A percentile compares a stretch with the other conserved stretches of the same genome.
These are phyloP conservation scores for Clupea harengus DNA, from an alignment of 2,113 vertebrate species.

Conservation along the genomic window DNA sequence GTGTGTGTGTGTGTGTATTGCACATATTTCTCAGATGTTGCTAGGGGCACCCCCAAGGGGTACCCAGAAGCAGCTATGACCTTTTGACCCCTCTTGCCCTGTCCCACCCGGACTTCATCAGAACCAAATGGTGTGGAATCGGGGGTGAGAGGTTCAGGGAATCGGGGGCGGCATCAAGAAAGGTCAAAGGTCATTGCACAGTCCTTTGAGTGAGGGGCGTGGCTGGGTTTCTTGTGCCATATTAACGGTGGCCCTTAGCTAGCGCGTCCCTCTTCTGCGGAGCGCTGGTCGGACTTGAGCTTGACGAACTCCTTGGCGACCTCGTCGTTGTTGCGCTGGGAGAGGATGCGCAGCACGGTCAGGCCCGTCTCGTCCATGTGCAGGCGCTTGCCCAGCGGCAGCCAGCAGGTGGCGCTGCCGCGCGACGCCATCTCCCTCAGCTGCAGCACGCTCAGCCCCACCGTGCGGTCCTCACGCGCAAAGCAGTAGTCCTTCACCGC, in stretches of 20 bases:
- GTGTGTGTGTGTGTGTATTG: slow-evolving; percentile 24
- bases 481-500: slow-evolving; percentile 99
- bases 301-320: slow-evolving; percentile 98
- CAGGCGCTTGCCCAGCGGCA: slow-evolving; percentile 86
- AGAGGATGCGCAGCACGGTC: slow-evolving; percentile 94
- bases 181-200: background rate
- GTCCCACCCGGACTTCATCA: background rate
- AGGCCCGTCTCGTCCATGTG: slow-evolving; percentile 98
- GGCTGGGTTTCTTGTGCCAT: background rate
- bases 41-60: background rate
- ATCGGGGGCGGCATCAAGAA: background rate
- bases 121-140: too few relatives aligned
- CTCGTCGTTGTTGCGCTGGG: slow-evolving; percentile 95
- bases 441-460: slow-evolving; percentile 89
- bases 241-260: slow-evolving; percentile 58
- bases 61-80: background rate
- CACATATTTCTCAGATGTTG: background rate
- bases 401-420: slow-evolving; percentile 84
- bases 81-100: background rate
- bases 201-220: background rate
- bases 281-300: slow-evolving; percentile 96
- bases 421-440: slow-evolving; percentile 83
- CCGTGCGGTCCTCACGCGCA: slow-evolving; percentile 89
- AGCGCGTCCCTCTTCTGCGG: slow-evolving; percentile 81
- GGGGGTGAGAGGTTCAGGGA: background rate